phyloP scores from a whole-genome alignment of 1,140 invertebrate genomes.

The Triops cancriformis region DNA sequence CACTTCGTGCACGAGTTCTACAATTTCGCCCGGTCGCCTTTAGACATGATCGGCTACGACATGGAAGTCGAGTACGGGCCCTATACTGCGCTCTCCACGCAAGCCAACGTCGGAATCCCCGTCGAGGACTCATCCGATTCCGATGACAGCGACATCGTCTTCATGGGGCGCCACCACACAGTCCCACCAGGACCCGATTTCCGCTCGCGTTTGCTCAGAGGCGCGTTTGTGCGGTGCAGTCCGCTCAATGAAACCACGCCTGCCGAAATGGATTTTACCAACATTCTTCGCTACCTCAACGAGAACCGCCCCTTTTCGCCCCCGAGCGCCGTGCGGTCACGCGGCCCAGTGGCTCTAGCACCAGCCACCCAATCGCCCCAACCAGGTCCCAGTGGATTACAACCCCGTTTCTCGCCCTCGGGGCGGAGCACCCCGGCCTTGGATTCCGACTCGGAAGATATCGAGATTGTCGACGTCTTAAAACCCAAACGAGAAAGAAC shows the following conservation, averaged over 20 bases:
- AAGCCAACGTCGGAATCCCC: constrained; percentile 7
- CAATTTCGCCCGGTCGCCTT: constrained; percentile 73
- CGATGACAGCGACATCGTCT: constrained; percentile 18
- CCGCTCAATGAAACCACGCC: not conserved
- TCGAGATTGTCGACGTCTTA: constrained; percentile 42
- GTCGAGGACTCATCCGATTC: not conserved
- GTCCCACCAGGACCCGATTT: constrained; percentile 45
- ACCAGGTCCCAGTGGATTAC: constrained; percentile 19
- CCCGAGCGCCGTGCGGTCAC: constrained; percentile 34
- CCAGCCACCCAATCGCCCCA: constrained; percentile 32
- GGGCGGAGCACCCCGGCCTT: constrained; percentile 33
- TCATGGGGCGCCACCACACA: not conserved
- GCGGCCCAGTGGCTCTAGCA: constrained; percentile 34
- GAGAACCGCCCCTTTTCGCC: constrained; percentile 30
- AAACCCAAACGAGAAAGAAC: constrained; percentile 47
- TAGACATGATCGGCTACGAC: constrained; percentile 63
- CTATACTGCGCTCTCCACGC: not conserved
- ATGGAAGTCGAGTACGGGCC: constrained; percentile 38
- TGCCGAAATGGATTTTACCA: constrained; percentile 37
- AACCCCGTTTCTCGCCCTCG: not conserved
- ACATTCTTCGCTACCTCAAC: constrained; percentile 11
- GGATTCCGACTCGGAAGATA: constrained; percentile 31
- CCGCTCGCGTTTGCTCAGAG: constrained; percentile 33
- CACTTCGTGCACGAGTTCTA: constrained; percentile 69
- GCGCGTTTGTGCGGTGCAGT: not conserved